These are phyloP conservation scores for Sciurus carolinensis DNA, from an alignment of 2,797 vertebrate species.

Conservation along the genomic window DNA sequence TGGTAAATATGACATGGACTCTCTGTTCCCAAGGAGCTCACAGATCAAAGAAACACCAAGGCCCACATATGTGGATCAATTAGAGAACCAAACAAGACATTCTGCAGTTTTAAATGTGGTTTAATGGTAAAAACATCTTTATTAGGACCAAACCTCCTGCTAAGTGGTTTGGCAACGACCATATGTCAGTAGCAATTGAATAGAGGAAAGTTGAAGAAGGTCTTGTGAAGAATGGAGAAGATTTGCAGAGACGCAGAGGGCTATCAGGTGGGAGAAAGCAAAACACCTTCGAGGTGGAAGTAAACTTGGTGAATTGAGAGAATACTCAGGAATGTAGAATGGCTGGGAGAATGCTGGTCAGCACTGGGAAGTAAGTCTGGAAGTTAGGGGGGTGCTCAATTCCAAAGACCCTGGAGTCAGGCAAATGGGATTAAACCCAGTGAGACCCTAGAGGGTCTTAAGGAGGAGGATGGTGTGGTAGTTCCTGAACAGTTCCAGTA, in stretches of 20 bases:
- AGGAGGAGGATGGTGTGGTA: background rate
- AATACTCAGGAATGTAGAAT: background rate
- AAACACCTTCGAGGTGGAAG: background rate
- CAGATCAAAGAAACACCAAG: background rate
- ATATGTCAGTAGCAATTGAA: background rate
- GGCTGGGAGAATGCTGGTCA: background rate
- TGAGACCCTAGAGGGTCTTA: background rate
- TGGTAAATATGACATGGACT: background rate
- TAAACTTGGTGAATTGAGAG: background rate
- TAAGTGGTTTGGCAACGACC: conserved; percentile 1
- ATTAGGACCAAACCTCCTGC: too few relatives aligned
- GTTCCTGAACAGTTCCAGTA: background rate
- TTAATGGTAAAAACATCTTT: too few relatives aligned
- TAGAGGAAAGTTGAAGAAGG: background rate
- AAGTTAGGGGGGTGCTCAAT: background rate
- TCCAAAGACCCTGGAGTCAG: background rate
- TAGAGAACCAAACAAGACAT: background rate
- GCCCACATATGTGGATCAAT: background rate
- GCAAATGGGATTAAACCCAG: background rate
- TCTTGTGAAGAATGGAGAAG: background rate
- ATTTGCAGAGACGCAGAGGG: background rate
- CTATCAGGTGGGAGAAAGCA: background rate
- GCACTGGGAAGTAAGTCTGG: background rate
- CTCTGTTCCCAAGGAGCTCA: background rate
- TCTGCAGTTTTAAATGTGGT: background rate